These are phyloP conservation scores for Cottoperca gobio DNA, from an alignment of 2,797 vertebrate species.

Conservation along the genomic window DNA sequence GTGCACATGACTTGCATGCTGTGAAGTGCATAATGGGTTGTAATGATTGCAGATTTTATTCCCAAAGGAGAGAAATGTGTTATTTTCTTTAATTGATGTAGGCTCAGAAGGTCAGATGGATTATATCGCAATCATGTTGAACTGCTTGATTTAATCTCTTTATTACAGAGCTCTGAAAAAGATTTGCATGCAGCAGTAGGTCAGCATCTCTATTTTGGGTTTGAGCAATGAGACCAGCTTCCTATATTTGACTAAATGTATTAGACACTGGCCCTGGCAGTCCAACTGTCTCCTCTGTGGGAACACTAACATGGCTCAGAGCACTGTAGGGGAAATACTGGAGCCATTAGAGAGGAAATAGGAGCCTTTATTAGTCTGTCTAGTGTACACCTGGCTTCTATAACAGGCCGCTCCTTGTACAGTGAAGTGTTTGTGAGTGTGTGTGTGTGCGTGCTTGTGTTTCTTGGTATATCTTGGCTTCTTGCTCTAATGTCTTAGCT, in stretches of 20 bases:
- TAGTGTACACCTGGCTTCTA: conserved; percentile 80
- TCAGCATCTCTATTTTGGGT: conserved; percentile 29
- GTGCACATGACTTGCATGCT: conserved; percentile 1
- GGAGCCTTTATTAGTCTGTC: conserved; percentile 80
- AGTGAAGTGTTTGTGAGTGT: conserved; percentile 41
- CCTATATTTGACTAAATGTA: conserved; percentile 11
- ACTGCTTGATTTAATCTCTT: conserved; percentile 7
- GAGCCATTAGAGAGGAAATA: conserved; percentile 78
- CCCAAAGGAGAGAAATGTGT: conserved; percentile 7
- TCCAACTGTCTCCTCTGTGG: conserved; percentile 53
- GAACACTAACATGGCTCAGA: conserved; percentile 35
- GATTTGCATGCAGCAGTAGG: conserved; percentile 7
- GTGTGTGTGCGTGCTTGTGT: conserved; percentile 23
- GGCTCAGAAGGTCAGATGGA: conserved; percentile 13
- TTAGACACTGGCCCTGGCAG: conserved; percentile 28
- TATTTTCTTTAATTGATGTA: conserved; percentile 16
- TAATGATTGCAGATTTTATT: conserved; percentile 37
- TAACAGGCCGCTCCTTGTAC: conserved; percentile 67
- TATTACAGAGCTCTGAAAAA: not conserved
- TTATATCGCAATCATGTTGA: conserved; percentile 15
- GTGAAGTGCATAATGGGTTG: conserved; percentile 1
- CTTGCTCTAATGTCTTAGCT: conserved; percentile 37
- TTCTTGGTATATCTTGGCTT: conserved; percentile 43
- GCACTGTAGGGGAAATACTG: conserved; percentile 62
- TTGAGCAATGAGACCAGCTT: conserved; percentile 1